phyloP scores from a whole-genome alignment of 2,113 vertebrate genomes.

The Tachuris rubrigastra region DNA sequence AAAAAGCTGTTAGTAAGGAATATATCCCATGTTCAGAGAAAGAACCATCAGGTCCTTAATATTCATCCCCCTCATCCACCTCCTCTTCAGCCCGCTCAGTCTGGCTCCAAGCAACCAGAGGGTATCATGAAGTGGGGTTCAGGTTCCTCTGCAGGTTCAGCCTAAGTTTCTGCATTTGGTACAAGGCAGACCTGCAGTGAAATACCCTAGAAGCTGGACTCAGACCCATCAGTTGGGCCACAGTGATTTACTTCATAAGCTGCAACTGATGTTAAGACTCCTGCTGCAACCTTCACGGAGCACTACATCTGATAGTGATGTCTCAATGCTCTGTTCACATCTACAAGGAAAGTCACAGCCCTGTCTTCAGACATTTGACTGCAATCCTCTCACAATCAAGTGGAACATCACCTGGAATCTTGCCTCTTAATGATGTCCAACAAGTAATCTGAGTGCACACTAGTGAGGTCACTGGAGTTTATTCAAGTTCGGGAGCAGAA shows the following conservation, averaged over 20 bases:
- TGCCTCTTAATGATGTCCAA: neutral
- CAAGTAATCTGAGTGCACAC: constrained; percentile 8
- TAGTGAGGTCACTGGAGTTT: constrained; percentile 28
- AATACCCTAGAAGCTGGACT: neutral
- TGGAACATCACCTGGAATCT: constrained; percentile 37
- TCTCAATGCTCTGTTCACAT: neutral
- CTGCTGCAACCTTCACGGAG: neutral
- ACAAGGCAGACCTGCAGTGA: neutral
- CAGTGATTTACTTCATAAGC: neutral
- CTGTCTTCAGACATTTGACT: neutral
- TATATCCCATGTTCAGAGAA: neutral
- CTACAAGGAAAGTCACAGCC: neutral
- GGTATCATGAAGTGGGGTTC: neutral
- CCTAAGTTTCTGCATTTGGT: neutral
- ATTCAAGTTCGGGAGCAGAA: constrained; percentile 20
- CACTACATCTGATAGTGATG: neutral
- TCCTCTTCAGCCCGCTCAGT: neutral
- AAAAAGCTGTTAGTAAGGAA: neutral
- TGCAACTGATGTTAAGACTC: neutral
- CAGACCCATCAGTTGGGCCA: neutral
- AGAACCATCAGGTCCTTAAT: neutral
- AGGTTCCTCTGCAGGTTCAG: neutral
- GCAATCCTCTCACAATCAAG: neutral
- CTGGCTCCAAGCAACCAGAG: neutral
- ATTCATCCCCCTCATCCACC: neutral